Conservation (phyloP, 2,888 invertebrate species). For the Argyresthia albistria region DNA sequence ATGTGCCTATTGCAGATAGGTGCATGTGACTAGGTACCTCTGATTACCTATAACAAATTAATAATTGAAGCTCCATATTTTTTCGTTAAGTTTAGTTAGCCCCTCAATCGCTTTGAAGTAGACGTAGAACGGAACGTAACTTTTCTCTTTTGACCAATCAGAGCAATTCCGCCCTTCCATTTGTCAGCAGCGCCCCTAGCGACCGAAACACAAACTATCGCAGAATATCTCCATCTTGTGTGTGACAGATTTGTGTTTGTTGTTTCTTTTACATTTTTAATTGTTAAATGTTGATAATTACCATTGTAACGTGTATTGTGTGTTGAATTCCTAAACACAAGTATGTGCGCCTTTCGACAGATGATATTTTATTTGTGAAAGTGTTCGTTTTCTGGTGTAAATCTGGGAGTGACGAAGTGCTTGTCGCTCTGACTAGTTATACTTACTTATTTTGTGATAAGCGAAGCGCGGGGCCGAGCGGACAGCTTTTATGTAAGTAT, state of each 20-base stretch:
- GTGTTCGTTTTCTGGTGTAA: not conserved
- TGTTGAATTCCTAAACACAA: constrained; percentile 15
- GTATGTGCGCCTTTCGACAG: not conserved
- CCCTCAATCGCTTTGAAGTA: not conserved
- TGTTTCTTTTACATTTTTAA: constrained; percentile 60
- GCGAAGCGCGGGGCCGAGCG: constrained; percentile 63
- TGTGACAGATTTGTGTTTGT: constrained; percentile 76
- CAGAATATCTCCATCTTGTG: constrained; percentile 77
- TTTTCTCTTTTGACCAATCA: constrained; percentile 31
- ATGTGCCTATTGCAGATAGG: no score
- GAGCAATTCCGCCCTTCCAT: constrained; percentile 24
- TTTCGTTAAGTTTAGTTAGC: no score
- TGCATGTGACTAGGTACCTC: no score
- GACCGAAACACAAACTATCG: constrained; percentile 62
- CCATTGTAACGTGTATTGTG: constrained; percentile 25
- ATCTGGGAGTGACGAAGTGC: constrained; percentile 52
- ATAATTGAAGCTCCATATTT: no score
- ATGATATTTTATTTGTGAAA: not conserved
- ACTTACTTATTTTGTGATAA: constrained; percentile 73
- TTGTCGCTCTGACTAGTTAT: constrained; percentile 65
- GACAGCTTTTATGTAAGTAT: constrained; percentile 62
- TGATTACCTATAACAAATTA: no score
- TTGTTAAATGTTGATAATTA: constrained; percentile 29
- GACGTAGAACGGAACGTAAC: constrained; percentile 35
- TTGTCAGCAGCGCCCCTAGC: constrained; percentile 52